phyloP scores from a whole-genome alignment of 2,888 invertebrate species.

The Drosophila fungiperda region DNA sequence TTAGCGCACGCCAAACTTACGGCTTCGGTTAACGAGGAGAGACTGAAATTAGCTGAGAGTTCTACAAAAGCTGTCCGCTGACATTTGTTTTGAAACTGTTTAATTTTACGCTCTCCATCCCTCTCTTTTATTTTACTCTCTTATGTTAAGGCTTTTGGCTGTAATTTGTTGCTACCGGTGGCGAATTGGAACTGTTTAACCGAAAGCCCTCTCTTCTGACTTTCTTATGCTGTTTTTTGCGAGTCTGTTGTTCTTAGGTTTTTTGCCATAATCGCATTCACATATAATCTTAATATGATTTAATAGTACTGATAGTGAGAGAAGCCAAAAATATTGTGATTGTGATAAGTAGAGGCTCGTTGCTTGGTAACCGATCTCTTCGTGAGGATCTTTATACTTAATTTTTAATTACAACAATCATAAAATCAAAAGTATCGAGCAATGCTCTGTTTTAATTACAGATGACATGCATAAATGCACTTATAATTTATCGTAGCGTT shows the following conservation, averaged over 20 bases:
- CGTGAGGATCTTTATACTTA: not conserved
- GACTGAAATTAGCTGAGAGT: conserved; percentile 57
- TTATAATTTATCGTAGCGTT: too few species aligned
- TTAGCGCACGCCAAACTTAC: conserved; percentile 33
- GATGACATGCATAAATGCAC: not conserved
- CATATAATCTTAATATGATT: conserved; percentile 29
- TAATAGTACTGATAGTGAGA: conserved; percentile 20
- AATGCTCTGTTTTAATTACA: not conserved
- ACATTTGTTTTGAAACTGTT: not conserved
- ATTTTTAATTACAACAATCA: not conserved
- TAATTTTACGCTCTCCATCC: not conserved
- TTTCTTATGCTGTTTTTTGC: not conserved
- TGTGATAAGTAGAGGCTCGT: not conserved
- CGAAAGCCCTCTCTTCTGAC: not conserved
- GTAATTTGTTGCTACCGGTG: not conserved
- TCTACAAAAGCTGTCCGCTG: conserved; percentile 23
- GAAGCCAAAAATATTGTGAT: not conserved
- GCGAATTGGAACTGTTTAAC: not conserved
- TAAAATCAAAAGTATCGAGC: not conserved
- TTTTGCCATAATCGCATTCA: conserved; percentile 20
- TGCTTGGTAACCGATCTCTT: not conserved
- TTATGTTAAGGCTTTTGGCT: not conserved
- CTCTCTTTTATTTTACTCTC: not conserved
- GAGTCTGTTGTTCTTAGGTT: not conserved
- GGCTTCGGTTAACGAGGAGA: conserved; percentile 34